Base-by-base conservation (phyloP, 2,797 vertebrate genomes). In the Aphelocoma californica region DNA sequence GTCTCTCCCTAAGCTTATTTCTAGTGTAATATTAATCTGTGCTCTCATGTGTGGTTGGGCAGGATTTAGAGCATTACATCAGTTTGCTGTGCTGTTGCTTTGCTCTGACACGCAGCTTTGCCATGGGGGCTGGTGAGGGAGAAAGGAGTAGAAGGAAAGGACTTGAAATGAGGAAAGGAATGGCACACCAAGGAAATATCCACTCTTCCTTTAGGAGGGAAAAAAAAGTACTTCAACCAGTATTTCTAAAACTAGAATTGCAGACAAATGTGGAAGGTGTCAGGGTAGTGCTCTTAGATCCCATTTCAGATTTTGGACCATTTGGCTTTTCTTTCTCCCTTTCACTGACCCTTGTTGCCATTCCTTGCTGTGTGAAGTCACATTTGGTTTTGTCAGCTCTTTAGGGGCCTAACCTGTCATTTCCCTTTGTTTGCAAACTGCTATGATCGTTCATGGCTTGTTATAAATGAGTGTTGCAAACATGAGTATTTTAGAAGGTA, bases 51-150 rank as follows among this genome's bases (percentile, higher is more conserved):
- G 65, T 75, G 75, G 92, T 85, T 72, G 92, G 81, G 71, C 86
- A 92, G 94, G 95, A 96, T 95, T 97, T 95, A 90, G 86, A 95
- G 91, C 87, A 64, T 88, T 47, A 8, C 80, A 80, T 66, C 50
- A 56, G 77, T 91, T 70, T 84, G 92, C 81, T 70, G 34, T 32
- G 60, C 66, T 83, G 56, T 36, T 80, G 8, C 45, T 91, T 83
- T 4, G 4, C 74, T 83, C 72, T 6, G 5, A 81, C 58, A 29
- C 1, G 5, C 9, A 34, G 86, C 66, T 92, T 69, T 62, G 69
- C 73, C 81, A 2, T 16, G 40, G 79, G 82, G 64, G 65, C 64
- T 86, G 71, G 31, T 6, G 45, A 31, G 34, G 18, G 34, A 51
- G 42, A 61, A 50, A 23, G 40, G 31, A 40, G 32, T 47, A 70